These are phyloP conservation scores for Peromyscus eremicus DNA, from an alignment of 2,797 vertebrate species.

Conservation along the genomic window DNA sequence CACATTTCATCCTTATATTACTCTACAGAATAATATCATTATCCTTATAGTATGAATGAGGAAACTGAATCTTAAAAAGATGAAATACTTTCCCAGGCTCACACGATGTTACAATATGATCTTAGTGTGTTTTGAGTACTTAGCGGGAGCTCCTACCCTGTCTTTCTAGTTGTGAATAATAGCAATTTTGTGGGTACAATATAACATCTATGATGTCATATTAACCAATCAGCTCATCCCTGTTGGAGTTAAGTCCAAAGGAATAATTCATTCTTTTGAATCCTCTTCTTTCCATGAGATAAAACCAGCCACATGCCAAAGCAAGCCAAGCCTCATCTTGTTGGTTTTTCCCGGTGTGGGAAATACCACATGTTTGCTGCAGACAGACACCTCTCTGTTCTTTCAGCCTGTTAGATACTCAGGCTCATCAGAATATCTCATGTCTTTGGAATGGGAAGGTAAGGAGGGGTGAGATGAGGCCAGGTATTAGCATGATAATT, in stretches of 20 bases:
- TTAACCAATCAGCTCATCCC: background rate
- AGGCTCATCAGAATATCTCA: background rate
- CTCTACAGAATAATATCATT: background rate
- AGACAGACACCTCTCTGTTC: background rate
- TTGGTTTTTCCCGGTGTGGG: background rate
- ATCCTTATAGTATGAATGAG: background rate
- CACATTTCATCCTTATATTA: background rate
- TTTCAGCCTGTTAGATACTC: background rate
- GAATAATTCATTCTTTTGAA: background rate
- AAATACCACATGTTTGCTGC: background rate
- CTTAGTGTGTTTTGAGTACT: background rate
- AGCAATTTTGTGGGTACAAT: background rate
- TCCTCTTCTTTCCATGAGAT: background rate
- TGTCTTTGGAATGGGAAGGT: conserved; percentile 8
- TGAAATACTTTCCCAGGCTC: background rate
- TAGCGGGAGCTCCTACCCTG: background rate
- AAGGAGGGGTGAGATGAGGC: background rate
- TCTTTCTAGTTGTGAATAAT: background rate
- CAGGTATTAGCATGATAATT: background rate
- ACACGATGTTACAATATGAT: background rate
- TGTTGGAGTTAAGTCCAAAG: background rate
- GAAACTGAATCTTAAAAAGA: background rate
- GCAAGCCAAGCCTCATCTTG: background rate
- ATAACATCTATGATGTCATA: background rate
- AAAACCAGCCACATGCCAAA: background rate